Base-by-base conservation (phyloP, 2,797 vertebrate genomes). In the Phoxinus dragarum region DNA sequence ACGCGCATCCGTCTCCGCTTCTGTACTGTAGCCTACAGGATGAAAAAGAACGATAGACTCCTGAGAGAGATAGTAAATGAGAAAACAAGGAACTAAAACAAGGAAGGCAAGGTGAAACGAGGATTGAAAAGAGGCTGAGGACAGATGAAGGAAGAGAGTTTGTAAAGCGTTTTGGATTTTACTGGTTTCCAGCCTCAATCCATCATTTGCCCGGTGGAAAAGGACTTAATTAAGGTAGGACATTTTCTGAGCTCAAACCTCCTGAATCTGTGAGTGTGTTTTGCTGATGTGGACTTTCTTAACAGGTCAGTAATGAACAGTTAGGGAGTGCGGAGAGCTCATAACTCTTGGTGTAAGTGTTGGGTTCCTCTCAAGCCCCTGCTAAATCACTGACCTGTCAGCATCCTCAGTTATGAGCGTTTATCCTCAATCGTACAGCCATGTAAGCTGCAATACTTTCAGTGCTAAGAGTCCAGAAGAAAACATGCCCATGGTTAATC, bases 151-250 rank as follows among this genome's bases (percentile, higher is more conserved):
- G 83, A 92, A 89, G 89, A 93, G 89, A 93, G 91, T 94, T 94
- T 92, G 92, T 89, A 86, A 91, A 91, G 75, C 75, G 42, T 91
- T 47, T 93, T 93, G 94, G 94, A 94, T 93, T 94, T 92, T 93
- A 93, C 92, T 87, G 89, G 81, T 88, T 89, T 74, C 31, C 84
- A 86, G 19, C 85, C 40, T 47, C 27, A 38, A 42, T 44, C 64
- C 49, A 61, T 84, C 78, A 38, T 66, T 73, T 79, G 78, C 87
- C 85, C 34, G 82, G 89, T 86, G 49, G 67, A 56, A 89, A 91
- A 84, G 90, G 87, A 92, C 84, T 91, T 90, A 54, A 67, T 87
- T 40, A 92, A 93, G 95, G 95, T 96, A 93, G 92, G 94, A 49
- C 27, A 56, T 61, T 86, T 79, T 21, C 27, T 84, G 38, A 66